Evolutionary conservation across 1,140 invertebrate genomes (phyloP).

Genomic region (Scaptomyza pallida): DNA sequence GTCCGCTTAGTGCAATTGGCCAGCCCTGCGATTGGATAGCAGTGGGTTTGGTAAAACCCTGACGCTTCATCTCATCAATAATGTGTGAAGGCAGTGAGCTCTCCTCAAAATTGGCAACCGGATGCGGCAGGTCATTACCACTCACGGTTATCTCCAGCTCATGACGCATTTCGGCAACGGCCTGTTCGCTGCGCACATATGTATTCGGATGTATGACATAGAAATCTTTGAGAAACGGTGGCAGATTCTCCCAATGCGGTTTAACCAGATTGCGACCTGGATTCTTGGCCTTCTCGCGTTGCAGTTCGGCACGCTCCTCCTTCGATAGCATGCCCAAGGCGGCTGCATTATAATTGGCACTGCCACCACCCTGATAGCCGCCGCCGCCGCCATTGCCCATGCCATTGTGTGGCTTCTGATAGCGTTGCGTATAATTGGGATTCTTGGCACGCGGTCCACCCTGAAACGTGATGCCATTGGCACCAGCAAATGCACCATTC

Average conservation of each 20-base stretch:
- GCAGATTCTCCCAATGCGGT: constrained; percentile 93
- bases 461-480: constrained; percentile 59
- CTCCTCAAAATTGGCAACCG: constrained; percentile 95
- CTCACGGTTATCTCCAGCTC: constrained; percentile 94
- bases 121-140: constrained; percentile 92
- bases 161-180: constrained; percentile 90
- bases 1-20: constrained; percentile 96
- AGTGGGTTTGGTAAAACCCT: constrained; percentile 93
- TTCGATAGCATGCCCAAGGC: constrained; percentile 75
- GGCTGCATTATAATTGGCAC: constrained; percentile 74
- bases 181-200: constrained; percentile 88
- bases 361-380: constrained; percentile 49
- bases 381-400: constrained; percentile 54
- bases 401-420: constrained; percentile 74
- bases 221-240: constrained; percentile 96
- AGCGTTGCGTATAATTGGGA: constrained; percentile 73
- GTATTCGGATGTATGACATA: constrained; percentile 94
- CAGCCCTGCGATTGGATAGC: constrained; percentile 95
- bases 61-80: constrained; percentile 91
- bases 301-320: constrained; percentile 85
- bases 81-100: constrained; percentile 94
- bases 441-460: constrained; percentile 71
- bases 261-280: constrained; percentile 92
- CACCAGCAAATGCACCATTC: constrained; percentile 58
- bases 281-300: constrained; percentile 87